These are phyloP conservation scores for Melolontha melolontha DNA, from an alignment of 2,888 invertebrate genomes.

Conservation along the genomic window DNA sequence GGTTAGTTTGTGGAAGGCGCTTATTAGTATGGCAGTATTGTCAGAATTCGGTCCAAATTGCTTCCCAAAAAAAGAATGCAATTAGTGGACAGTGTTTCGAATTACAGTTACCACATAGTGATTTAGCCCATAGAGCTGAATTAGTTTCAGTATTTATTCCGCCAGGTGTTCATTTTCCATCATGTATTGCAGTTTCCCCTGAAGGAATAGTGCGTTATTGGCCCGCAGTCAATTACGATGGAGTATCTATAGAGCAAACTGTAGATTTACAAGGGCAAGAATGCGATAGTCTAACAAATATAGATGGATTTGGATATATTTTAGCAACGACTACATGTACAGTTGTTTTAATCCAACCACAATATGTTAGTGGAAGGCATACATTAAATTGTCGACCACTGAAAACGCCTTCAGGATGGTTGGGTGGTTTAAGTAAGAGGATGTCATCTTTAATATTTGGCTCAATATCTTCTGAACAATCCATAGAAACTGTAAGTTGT, in stretches of 20 bases:
- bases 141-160: slow-evolving; percentile 80
- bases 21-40: slow-evolving; percentile 88
- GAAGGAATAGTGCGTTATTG: slow-evolving; percentile 85
- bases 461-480: slow-evolving; percentile 72
- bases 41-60: slow-evolving; percentile 61
- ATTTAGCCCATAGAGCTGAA: slow-evolving; percentile 90
- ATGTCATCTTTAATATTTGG: slow-evolving; percentile 88
- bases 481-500: slow-evolving; percentile 72
- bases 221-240: slow-evolving; percentile 90
- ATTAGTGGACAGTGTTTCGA: slow-evolving; percentile 80
- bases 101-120: slow-evolving; percentile 89
- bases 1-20: slow-evolving; percentile 84
- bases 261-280: slow-evolving; percentile 91
- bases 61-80: slow-evolving; percentile 64
- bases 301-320: slow-evolving; percentile 81
- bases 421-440: slow-evolving; percentile 87
- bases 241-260: slow-evolving; percentile 84
- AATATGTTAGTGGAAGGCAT: slow-evolving; percentile 76
- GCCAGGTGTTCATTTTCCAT: slow-evolving; percentile 73
- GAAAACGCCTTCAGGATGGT: slow-evolving; percentile 82
- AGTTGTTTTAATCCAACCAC: slow-evolving; percentile 78
- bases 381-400: slow-evolving; percentile 76
- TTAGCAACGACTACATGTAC: slow-evolving; percentile 94
- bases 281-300: slow-evolving; percentile 79
- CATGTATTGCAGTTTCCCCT: slow-evolving; percentile 92